Conservation (phyloP, 23 tunicate species). For the Diplosoma virens region DNA sequence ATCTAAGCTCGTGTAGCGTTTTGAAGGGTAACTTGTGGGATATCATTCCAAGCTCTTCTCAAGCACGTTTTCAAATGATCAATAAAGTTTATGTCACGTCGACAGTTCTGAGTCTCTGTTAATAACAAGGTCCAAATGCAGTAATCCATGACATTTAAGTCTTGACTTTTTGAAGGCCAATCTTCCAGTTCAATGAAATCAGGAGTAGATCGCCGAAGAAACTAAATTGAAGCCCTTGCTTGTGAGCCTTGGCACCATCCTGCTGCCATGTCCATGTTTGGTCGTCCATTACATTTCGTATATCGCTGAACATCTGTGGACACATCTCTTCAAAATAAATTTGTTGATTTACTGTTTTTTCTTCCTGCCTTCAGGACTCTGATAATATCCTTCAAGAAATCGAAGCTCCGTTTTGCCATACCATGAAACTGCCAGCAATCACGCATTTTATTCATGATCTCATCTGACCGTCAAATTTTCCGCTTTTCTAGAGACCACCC, state of each 20-base stretch:
- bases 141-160: conserved; percentile 36
- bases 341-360: conserved; percentile 33
- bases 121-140: conserved; percentile 30
- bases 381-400: conserved; percentile 32
- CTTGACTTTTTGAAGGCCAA: conserved; percentile 34
- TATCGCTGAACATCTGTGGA: conserved; percentile 38
- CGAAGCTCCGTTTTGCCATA: conserved; percentile 39
- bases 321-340: conserved; percentile 31
- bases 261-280: conserved; percentile 34
- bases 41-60: conserved; percentile 23
- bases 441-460: too few relatives aligned
- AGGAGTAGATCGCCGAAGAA: conserved; percentile 37
- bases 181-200: conserved; percentile 37
- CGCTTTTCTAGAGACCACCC: too few relatives aligned
- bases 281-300: conserved; percentile 33
- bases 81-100: conserved; percentile 30
- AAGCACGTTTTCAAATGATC: conserved; percentile 32
- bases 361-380: conserved; percentile 34
- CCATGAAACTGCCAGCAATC: conserved; percentile 43
- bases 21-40: conserved; percentile 34
- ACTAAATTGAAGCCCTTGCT: conserved; percentile 33
- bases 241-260: conserved; percentile 33
- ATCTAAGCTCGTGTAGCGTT: conserved; percentile 38
- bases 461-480: too few relatives aligned
- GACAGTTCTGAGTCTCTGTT: conserved; percentile 29